phyloP scores from a whole-genome alignment of 2,113 vertebrate genomes.

The Tyrannus savana region DNA sequence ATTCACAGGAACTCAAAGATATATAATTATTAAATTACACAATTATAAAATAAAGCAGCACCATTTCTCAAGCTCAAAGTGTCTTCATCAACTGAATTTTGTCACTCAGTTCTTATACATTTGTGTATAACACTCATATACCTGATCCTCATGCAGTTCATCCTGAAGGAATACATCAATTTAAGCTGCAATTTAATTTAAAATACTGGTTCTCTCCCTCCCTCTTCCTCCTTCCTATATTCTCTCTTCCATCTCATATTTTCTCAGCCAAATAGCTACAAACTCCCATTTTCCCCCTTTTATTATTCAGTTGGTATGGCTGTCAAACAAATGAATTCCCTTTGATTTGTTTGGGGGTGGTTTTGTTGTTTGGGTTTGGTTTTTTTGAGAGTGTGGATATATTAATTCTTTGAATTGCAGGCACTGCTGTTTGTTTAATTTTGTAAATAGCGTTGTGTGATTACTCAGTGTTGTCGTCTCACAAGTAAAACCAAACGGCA shows the following conservation, averaged over 20 bases:
- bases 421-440: slow-evolving; percentile 14
- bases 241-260: neutral
- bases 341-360: neutral
- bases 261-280: neutral
- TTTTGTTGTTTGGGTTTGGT: too few species aligned
- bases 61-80: neutral
- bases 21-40: too few species aligned
- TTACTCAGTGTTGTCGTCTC: neutral
- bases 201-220: neutral
- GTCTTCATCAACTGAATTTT: neutral
- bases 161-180: neutral
- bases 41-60: neutral
- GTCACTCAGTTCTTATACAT: neutral
- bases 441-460: neutral
- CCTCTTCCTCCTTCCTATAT: fast-evolving
- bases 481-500: neutral
- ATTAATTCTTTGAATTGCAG: slow-evolving; percentile 9
- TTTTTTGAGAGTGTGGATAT: neutral
- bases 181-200: neutral
- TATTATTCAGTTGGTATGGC: neutral
- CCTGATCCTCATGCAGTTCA: neutral
- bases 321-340: slow-evolving; percentile 18
- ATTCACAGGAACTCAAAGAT: neutral
- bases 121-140: neutral
- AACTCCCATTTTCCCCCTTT: neutral